Conservation (phyloP, 2,888 invertebrate genomes). For the Iselma pallidipennis region DNA sequence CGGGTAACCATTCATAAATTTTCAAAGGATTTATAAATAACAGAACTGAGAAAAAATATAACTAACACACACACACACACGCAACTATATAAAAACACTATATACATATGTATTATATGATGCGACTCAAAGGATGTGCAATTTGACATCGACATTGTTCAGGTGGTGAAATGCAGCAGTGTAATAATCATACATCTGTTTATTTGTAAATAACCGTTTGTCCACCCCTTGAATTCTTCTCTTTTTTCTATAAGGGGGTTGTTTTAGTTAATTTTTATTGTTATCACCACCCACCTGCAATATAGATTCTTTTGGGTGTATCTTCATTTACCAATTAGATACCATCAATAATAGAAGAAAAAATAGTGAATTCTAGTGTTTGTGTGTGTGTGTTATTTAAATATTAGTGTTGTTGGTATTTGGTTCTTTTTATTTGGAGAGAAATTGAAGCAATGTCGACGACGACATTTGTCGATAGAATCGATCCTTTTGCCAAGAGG, state of each 20-base stretch:
- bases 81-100: not conserved
- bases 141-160: slow-evolving; percentile 46
- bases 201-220: slow-evolving; percentile 25
- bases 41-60: not conserved
- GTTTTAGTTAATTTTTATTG: not conserved
- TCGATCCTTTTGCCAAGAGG: slow-evolving; percentile 98
- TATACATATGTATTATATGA: too few relatives aligned
- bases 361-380: not conserved
- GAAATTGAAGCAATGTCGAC: slow-evolving; percentile 72
- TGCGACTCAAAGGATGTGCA: slow-evolving; percentile 47
- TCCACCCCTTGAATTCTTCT: not conserved
- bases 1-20: slow-evolving; percentile 49
- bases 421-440: not conserved
- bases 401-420: slow-evolving; percentile 23
- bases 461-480: slow-evolving; percentile 97
- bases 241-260: not conserved
- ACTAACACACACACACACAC: too few relatives aligned
- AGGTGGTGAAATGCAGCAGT: slow-evolving; percentile 51
- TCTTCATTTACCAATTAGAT: too few relatives aligned
- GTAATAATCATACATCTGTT: slow-evolving; percentile 44
- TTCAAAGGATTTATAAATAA: slow-evolving; percentile 35
- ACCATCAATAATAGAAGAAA: not conserved
- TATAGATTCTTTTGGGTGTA: too few relatives aligned
- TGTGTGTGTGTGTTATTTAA: not conserved
- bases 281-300: not conserved